Percentiles rank a stretch among this genome's conserved stretches.
Conservation (phyloP, 1,140 invertebrate genomes). For the Rhysida immarginata region DNA sequence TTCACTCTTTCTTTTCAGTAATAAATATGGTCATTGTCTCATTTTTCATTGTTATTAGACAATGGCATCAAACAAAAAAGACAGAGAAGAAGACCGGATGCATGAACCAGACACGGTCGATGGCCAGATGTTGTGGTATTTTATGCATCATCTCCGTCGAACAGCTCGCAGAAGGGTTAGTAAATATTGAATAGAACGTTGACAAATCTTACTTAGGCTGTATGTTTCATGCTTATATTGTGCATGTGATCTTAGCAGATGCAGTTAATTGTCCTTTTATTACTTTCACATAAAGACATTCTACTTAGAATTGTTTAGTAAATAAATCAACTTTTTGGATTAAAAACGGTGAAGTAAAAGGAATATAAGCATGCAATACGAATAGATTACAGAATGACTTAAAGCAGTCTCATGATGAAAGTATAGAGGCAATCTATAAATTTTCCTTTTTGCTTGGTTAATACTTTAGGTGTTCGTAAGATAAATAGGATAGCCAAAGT, state of each 20-base stretch:
- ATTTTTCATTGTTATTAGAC: constrained; percentile 17
- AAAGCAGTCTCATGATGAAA: no score
- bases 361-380: no score
- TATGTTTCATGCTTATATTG: not conserved
- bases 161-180: constrained; percentile 23
- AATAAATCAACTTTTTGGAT: not conserved
- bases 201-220: not conserved
- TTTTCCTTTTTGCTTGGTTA: no score
- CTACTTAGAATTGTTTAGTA: not conserved
- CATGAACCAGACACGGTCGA: constrained; percentile 35
- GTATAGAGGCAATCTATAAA: no score
- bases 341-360: no score
- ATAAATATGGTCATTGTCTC: no score
- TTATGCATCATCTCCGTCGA: constrained; percentile 36
- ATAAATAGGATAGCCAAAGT: no score
- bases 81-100: constrained; percentile 30
- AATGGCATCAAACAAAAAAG: constrained; percentile 33
- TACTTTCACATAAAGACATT: not conserved
- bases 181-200: not conserved
- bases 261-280: no score
- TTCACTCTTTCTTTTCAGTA: no score
- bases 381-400: no score
- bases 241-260: no score
- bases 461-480: no score
- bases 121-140: constrained; percentile 39